These are phyloP conservation scores for Caranx melampygus DNA, from an alignment of 2,113 vertebrate species.

Conservation along the genomic window DNA sequence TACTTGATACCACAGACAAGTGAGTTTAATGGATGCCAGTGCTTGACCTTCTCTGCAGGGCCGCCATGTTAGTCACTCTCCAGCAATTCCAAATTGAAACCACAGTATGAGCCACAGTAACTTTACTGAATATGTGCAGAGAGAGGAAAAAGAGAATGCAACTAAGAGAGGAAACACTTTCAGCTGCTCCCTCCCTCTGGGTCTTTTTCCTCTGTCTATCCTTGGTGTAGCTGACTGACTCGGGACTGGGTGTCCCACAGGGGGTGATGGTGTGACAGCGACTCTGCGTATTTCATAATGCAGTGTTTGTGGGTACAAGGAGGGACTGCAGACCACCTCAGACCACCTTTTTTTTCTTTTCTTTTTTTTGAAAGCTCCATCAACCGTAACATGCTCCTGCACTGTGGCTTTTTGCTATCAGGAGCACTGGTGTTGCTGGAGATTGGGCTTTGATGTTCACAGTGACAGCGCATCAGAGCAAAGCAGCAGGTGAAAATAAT, in stretches of 20 bases:
- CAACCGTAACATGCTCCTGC: slow-evolving; percentile 20
- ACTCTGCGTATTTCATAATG: slow-evolving; percentile 19
- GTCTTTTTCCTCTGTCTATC: slow-evolving; percentile 10
- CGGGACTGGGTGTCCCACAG: slow-evolving; percentile 16
- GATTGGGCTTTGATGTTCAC: slow-evolving; percentile 46
- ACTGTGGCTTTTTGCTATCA: slow-evolving; percentile 39
- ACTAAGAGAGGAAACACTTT: slow-evolving; percentile 21
- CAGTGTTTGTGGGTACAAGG: slow-evolving; percentile 28
- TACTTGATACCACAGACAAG: slow-evolving; percentile 73
- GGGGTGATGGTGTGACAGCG: slow-evolving; percentile 17
- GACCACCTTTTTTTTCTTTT: slow-evolving; percentile 20
- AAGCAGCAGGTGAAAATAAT: slow-evolving; percentile 66
- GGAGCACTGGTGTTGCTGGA: slow-evolving; percentile 12
- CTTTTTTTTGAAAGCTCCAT: slow-evolving; percentile 43
- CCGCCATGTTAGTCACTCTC: slow-evolving; percentile 73
- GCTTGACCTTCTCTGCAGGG: slow-evolving; percentile 76
- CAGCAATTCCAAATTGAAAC: slow-evolving; percentile 74
- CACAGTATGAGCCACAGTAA: slow-evolving; percentile 30
- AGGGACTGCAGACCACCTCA: slow-evolving; percentile 32
- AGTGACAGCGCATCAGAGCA: slow-evolving; percentile 50
- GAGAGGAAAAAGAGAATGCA: slow-evolving; percentile 9
- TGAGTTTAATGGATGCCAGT: slow-evolving; percentile 76
- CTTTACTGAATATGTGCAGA: slow-evolving; percentile 30
- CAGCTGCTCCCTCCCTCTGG: slow-evolving; percentile 1
- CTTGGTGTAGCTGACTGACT: slow-evolving; percentile 12